These are phyloP conservation scores for Scortum barcoo DNA, from an alignment of 2,113 vertebrate genomes.

Conservation along the genomic window DNA sequence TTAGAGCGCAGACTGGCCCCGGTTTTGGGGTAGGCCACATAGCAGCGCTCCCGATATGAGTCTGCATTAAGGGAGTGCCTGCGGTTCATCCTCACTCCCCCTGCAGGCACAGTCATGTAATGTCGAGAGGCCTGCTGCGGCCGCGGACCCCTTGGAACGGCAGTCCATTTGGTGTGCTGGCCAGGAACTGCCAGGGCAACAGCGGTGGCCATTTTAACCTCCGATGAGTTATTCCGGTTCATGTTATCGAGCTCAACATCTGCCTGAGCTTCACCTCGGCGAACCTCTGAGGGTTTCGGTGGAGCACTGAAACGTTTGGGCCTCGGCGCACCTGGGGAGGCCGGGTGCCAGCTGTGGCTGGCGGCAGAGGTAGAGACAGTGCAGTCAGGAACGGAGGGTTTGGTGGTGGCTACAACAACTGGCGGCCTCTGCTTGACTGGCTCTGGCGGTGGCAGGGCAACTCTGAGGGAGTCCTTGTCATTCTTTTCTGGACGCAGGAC, in stretches of 20 bases:
- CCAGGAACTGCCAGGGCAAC: conserved; percentile 59
- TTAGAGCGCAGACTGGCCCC: conserved; percentile 87
- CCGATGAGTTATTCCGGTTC: conserved; percentile 96
- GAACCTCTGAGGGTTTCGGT: conserved; percentile 80
- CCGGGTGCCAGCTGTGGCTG: conserved; percentile 92
- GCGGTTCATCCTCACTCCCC: conserved; percentile 86
- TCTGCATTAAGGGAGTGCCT: conserved; percentile 90
- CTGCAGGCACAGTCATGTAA: conserved; percentile 93
- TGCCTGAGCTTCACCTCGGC: conserved; percentile 82
- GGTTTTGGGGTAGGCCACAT: conserved; percentile 76
- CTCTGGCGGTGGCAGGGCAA: conserved; percentile 73
- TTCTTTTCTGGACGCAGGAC: conserved; percentile 89
- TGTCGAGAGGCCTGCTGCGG: conserved; percentile 86
- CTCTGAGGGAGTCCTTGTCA: conserved; percentile 87
- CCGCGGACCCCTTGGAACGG: conserved; percentile 86
- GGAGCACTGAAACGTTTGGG: conserved; percentile 86
- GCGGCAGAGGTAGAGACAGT: conserved; percentile 91
- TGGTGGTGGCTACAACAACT: conserved; percentile 60
- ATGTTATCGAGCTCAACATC: conserved; percentile 89
- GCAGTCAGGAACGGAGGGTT: conserved; percentile 89
- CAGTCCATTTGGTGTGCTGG: conserved; percentile 80
- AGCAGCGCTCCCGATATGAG: conserved; percentile 81
- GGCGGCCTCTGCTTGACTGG: conserved; percentile 63
- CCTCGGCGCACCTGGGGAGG: conserved; percentile 87
- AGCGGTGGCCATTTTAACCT: conserved; percentile 78